Conservation (phyloP, 1,140 invertebrate species). For the Bombus pascuorum region DNA sequence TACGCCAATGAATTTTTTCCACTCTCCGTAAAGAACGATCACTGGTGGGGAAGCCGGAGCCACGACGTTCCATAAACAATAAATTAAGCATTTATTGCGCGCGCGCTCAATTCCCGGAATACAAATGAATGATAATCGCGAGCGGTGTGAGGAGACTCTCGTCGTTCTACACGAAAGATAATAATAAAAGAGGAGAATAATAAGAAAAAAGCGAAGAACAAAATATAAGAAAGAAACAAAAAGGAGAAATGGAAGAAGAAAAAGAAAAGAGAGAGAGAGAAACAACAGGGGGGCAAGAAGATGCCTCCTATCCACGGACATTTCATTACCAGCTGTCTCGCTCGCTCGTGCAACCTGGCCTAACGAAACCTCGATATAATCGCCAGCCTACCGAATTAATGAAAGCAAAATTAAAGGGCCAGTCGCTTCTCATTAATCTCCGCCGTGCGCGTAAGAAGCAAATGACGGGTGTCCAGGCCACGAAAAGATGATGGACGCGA, state of each 20-base stretch:
- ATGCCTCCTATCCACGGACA: conserved; percentile 37
- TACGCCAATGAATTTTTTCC: neutral
- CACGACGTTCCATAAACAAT: conserved; percentile 25
- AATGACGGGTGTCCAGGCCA: conserved; percentile 63
- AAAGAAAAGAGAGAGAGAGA: neutral
- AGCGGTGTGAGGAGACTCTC: neutral
- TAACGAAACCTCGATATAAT: conserved; percentile 61
- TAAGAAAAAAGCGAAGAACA: neutral
- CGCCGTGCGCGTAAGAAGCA: conserved; percentile 59
- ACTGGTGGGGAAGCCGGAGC: neutral
- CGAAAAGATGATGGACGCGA: conserved; percentile 66
- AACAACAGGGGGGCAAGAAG: neutral
- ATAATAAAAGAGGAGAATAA: neutral
- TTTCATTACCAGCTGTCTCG: conserved; percentile 52
- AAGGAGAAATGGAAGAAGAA: neutral
- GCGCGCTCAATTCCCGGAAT: conserved; percentile 31
- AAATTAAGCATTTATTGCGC: conserved; percentile 44
- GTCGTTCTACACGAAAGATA: neutral
- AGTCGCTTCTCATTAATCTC: conserved; percentile 68
- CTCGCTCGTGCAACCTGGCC: neutral
- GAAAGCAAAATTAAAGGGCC: conserved; percentile 66
- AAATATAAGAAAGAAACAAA: neutral
- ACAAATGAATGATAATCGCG: conserved; percentile 44
- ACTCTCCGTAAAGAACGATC: conserved; percentile 7
- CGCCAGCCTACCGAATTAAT: conserved; percentile 66